These are phyloP conservation scores for Chymomyza procnemis DNA, from an alignment of 2,888 invertebrate genomes.

Conservation along the genomic window DNA sequence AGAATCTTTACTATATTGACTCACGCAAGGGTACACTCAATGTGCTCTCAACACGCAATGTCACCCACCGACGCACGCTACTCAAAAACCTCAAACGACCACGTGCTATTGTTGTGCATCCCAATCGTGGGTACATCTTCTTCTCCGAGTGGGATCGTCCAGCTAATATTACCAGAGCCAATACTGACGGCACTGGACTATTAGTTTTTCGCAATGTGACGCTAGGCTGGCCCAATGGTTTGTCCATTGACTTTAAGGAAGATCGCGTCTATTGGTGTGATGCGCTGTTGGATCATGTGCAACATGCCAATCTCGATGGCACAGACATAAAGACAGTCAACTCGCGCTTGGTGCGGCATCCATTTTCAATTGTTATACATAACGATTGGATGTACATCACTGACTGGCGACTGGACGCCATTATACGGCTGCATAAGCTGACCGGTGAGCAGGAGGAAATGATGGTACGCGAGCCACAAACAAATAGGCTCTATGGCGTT, in stretches of 20 bases:
- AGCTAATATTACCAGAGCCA: conserved; percentile 95
- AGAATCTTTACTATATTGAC: conserved; percentile 96
- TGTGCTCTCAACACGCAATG: conserved; percentile 92
- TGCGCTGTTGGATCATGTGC: conserved; percentile 96
- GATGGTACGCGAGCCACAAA: conserved; percentile 92
- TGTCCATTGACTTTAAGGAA: conserved; percentile 92
- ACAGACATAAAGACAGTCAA: conserved; percentile 93
- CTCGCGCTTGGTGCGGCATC: conserved; percentile 91
- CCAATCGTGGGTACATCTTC: conserved; percentile 95
- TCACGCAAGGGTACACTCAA: conserved; percentile 95
- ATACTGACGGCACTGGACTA: conserved; percentile 92
- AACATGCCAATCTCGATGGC: conserved; percentile 94
- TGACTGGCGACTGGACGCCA: conserved; percentile 97
- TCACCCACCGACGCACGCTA: conserved; percentile 89
- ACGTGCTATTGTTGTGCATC: conserved; percentile 97
- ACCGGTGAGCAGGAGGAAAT: conserved; percentile 93
- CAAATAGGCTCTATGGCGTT: conserved; percentile 93
- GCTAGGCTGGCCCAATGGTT: conserved; percentile 97
- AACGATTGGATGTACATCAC: conserved; percentile 96
- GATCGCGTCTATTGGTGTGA: conserved; percentile 98
- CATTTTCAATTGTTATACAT: conserved; percentile 94
- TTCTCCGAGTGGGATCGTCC: conserved; percentile 98
- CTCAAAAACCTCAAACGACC: conserved; percentile 94
- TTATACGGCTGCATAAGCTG: conserved; percentile 91
- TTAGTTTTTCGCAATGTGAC: conserved; percentile 93